Percentiles rank a stretch among this genome's conserved stretches.
These are phyloP conservation scores for Chaetogeoica ovagalla DNA, from an alignment of 2,888 invertebrate species.

Conservation along the genomic window DNA sequence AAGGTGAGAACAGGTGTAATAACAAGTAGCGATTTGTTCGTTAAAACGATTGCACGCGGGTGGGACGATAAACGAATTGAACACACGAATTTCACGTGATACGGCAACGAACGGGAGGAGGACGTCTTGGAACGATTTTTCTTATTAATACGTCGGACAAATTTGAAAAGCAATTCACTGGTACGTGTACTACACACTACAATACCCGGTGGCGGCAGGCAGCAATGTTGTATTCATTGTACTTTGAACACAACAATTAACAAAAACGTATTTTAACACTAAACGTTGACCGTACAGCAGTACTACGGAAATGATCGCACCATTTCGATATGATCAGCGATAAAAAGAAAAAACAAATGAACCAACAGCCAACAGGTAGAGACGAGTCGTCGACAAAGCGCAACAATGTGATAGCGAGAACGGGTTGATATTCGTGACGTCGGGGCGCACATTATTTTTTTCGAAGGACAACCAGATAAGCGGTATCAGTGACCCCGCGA, in stretches of 20 bases:
- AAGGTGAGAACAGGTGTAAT: no score
- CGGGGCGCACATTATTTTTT: not conserved
- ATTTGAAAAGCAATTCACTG: no score
- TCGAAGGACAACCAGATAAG: not conserved
- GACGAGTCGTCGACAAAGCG: not conserved
- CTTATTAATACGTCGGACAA: no score
- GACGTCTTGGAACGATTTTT: no score
- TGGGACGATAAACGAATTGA: no score
- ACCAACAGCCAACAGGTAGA: not conserved
- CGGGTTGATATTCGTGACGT: not conserved
- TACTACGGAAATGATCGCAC: conserved; percentile 17
- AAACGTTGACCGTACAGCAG: not conserved
- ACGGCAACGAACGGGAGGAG: no score
- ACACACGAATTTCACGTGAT: no score
- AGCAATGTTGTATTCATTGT: not conserved
- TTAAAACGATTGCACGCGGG: no score
- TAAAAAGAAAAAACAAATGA: conserved; percentile 7
- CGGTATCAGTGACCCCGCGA: no score
- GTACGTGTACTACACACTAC: no score
- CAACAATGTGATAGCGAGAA: not conserved
- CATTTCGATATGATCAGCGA: conserved; percentile 26
- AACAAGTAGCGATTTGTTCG: no score
- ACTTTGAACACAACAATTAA: not conserved
- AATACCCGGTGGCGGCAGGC: no score
- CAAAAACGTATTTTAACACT: not conserved